A percentile compares a stretch with the other conserved stretches of the same genome.
phyloP scores from a whole-genome alignment of 37 sponge, comb jelly and placozoan genomes.

The Crambe crambe region DNA sequence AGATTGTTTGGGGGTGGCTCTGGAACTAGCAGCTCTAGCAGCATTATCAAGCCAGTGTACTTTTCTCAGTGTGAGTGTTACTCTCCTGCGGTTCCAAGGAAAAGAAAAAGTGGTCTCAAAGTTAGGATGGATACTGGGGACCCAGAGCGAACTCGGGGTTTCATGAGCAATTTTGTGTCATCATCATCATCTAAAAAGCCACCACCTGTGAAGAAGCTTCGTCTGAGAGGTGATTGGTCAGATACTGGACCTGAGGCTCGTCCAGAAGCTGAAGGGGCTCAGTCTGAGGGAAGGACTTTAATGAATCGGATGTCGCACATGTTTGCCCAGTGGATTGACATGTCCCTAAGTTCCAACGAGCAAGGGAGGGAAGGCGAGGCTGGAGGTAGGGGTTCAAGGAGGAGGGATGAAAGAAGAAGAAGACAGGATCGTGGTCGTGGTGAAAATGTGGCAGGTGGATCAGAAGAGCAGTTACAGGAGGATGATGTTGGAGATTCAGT shows the following conservation, averaged over 20 bases:
- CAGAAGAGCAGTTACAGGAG: too few species aligned
- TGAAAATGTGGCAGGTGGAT: not conserved
- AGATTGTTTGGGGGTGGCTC: conserved; percentile 20
- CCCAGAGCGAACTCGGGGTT: too few species aligned
- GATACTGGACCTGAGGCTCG: conserved; percentile 89
- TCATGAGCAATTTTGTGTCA: not conserved
- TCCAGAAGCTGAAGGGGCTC: conserved; percentile 39
- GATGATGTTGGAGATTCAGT: too few species aligned
- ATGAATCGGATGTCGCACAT: conserved; percentile 65
- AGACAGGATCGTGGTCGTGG: not conserved
- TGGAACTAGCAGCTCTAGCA: not conserved
- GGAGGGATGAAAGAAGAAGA: not conserved
- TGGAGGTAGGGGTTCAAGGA: not conserved
- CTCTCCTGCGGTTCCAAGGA: conserved; percentile 13
- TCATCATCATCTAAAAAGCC: not conserved
- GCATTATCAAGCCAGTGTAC: conserved; percentile 1
- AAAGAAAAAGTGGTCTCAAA: not conserved
- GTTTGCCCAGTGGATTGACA: conserved; percentile 75
- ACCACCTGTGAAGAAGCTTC: conserved; percentile 57
- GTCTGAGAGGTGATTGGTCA: conserved; percentile 91
- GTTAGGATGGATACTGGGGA: not conserved
- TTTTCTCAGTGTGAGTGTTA: conserved; percentile 1
- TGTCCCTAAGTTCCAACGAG: conserved; percentile 17
- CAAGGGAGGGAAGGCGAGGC: conserved; percentile 4
- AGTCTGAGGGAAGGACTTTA: conserved; percentile 5